phyloP scores from a whole-genome alignment of 2,113 vertebrate genomes.

The Syngnathus typhle region DNA sequence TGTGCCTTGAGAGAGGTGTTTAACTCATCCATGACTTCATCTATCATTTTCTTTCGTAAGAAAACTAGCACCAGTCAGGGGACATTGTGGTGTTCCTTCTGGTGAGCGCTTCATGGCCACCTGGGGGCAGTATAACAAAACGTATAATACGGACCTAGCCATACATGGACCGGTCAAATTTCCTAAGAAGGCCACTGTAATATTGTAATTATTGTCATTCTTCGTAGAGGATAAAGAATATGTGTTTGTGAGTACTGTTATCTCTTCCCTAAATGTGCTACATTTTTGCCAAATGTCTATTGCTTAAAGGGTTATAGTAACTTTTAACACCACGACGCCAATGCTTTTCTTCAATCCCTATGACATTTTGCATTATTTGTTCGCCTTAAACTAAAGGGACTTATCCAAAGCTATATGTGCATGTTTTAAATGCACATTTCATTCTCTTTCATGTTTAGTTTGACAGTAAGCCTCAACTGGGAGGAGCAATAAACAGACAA shows the following conservation, averaged over 20 bases:
- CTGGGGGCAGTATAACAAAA: not conserved
- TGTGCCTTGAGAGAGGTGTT: not conserved
- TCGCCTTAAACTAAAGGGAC: not conserved
- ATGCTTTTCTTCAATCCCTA: not conserved
- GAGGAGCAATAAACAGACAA: not conserved
- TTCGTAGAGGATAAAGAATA: not conserved
- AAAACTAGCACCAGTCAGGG: not conserved
- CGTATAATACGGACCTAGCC: not conserved
- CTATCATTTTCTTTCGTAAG: no score
- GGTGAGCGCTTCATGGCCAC: not conserved
- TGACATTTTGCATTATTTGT: not conserved
- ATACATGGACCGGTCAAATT: not conserved
- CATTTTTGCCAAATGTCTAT: not conserved
- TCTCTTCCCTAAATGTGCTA: not conserved
- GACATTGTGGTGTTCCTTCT: not conserved
- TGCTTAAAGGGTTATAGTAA: not conserved
- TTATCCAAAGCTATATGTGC: not conserved
- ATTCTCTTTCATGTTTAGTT: not conserved
- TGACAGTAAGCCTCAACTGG: not conserved
- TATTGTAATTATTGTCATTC: not conserved
- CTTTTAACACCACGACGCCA: not conserved
- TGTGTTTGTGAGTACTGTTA: not conserved
- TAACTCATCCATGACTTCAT: not conserved
- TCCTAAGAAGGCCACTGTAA: not conserved
- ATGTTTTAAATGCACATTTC: not conserved